phyloP scores from a whole-genome alignment of 2,888 invertebrate species.

The Pelosia muscerda region DNA sequence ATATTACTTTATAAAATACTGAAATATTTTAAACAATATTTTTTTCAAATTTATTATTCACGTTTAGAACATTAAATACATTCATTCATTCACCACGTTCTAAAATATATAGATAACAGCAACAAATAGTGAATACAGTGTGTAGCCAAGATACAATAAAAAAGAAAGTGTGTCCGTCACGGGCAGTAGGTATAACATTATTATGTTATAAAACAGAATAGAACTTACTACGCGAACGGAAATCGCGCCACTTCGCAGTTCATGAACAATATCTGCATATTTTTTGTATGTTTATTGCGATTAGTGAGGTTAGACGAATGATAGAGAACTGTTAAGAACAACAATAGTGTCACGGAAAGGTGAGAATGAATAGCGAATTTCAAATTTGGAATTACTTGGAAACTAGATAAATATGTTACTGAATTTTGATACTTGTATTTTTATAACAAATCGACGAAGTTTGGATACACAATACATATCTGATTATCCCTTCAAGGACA shows the following conservation, averaged over 20 bases:
- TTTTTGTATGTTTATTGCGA: constrained; percentile 24
- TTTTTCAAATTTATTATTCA: neutral
- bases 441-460: neutral
- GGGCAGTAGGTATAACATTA: constrained; percentile 32
- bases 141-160: constrained; percentile 31
- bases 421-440: too few species aligned
- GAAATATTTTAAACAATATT: neutral
- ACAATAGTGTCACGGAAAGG: too few species aligned
- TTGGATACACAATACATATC: neutral
- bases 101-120: neutral
- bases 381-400: too few species aligned
- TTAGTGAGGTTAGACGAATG: neutral
- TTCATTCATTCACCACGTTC: neutral
- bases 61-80: neutral
- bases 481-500: neutral
- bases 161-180: constrained; percentile 46
- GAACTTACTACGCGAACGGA: constrained; percentile 29
- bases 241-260: constrained; percentile 22
- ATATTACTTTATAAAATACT: neutral
- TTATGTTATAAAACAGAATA: constrained; percentile 37
- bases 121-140: constrained; percentile 17
- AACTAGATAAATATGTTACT: too few species aligned
- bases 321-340: too few species aligned
- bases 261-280: constrained; percentile 37
- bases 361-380: too few species aligned